These are phyloP conservation scores for Tachina grossa DNA, from an alignment of 2,888 invertebrate genomes.

Conservation along the genomic window DNA sequence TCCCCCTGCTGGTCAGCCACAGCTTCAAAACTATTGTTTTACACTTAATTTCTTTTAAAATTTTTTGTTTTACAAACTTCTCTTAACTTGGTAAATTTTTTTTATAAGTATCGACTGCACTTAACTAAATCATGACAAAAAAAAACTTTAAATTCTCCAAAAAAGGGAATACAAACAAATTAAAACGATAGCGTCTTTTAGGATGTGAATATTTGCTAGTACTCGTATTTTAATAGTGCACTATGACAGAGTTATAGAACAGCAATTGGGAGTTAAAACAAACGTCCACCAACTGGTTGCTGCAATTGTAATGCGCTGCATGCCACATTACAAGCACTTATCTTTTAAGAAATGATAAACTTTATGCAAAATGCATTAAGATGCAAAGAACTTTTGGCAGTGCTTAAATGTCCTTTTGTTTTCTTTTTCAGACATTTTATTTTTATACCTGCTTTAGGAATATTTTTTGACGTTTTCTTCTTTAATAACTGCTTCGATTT, in stretches of 20 bases:
- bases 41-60: conserved; percentile 19
- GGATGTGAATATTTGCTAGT: background rate
- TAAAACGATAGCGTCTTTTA: conserved; percentile 38
- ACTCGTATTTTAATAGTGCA: conserved; percentile 29
- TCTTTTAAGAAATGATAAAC: conserved; percentile 49
- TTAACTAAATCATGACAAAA: conserved; percentile 31
- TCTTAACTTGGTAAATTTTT: background rate
- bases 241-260: conserved; percentile 7
- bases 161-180: conserved; percentile 1
- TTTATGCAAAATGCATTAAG: conserved; percentile 55
- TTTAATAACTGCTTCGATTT: conserved; percentile 41
- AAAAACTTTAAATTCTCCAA: conserved; percentile 6
- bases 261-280: background rate
- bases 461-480: conserved; percentile 58
- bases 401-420: conserved; percentile 29
- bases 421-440: background rate
- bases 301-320: conserved; percentile 48
- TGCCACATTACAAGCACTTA: conserved; percentile 38
- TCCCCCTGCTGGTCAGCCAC: background rate
- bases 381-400: conserved; percentile 34
- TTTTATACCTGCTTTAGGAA: conserved; percentile 39
- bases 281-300: conserved; percentile 41
- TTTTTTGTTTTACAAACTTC: background rate
- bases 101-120: conserved; percentile 15
- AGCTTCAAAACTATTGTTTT: conserved; percentile 30